Conservation (phyloP, 2,888 invertebrate genomes). For the Hyppa rectilinea region DNA sequence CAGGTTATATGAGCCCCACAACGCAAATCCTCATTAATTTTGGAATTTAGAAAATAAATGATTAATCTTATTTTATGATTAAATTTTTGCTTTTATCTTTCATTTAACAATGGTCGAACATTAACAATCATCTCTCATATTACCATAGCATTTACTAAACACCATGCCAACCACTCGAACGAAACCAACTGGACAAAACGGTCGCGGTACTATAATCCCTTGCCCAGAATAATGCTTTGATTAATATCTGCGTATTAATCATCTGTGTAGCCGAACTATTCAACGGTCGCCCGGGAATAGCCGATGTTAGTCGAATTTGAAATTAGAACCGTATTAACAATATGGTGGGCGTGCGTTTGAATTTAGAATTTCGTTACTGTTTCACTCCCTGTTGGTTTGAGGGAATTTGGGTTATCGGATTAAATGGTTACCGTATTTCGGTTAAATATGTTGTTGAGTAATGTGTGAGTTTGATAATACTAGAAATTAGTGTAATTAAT, state of each 20-base stretch:
- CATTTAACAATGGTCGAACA: background rate
- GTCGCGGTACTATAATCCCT: slow-evolving; percentile 51
- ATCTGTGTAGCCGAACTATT: slow-evolving; percentile 84
- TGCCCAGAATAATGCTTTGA: slow-evolving; percentile 80
- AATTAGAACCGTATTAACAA: slow-evolving; percentile 83
- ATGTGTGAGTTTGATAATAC: slow-evolving; percentile 4
- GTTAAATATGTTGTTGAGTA: slow-evolving; percentile 38
- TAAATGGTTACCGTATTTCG: slow-evolving; percentile 52
- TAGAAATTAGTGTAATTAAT: slow-evolving; percentile 46
- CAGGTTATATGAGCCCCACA: background rate
- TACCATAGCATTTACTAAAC: slow-evolving; percentile 36
- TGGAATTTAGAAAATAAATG: background rate
- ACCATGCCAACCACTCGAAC: slow-evolving; percentile 34
- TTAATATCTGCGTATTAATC: slow-evolving; percentile 86
- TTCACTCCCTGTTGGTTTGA: slow-evolving; percentile 64
- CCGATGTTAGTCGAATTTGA: slow-evolving; percentile 81
- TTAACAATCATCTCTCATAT: slow-evolving; percentile 21
- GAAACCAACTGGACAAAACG: slow-evolving; percentile 51
- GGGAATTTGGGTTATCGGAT: slow-evolving; percentile 57
- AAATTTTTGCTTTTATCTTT: slow-evolving; percentile 19
- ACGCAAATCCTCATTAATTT: background rate
- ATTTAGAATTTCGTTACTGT: slow-evolving; percentile 68
- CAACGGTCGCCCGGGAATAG: slow-evolving; percentile 82
- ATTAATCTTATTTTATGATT: background rate
- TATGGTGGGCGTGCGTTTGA: slow-evolving; percentile 75